phyloP scores from a whole-genome alignment of 2,888 invertebrate genomes.

The Ectropis crepuscularia region DNA sequence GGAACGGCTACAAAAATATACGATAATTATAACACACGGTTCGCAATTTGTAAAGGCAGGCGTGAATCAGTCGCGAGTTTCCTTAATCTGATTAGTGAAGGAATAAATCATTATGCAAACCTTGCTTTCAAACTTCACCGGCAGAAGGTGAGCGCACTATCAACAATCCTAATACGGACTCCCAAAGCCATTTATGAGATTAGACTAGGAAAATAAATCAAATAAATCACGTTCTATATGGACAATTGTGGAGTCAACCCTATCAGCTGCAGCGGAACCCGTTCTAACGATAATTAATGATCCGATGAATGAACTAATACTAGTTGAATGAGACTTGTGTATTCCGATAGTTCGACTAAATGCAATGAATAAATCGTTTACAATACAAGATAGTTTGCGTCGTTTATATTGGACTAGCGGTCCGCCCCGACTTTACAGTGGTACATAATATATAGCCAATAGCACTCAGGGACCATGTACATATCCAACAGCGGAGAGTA shows the following conservation, averaged over 20 bases:
- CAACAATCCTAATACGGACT: conserved; percentile 26
- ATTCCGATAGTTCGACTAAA: conserved; percentile 43
- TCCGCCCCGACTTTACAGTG: too few relatives aligned
- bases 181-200: conserved; percentile 26
- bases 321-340: conserved; percentile 34
- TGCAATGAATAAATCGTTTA: conserved; percentile 21
- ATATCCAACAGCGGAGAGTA: not conserved
- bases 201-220: conserved; percentile 32
- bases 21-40: conserved; percentile 13
- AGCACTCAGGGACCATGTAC: not conserved
- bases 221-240: conserved; percentile 32
- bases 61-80: conserved; percentile 25
- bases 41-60: conserved; percentile 14
- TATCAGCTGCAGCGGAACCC: conserved; percentile 41
- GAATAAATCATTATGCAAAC: conserved; percentile 35
- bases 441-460: not conserved
- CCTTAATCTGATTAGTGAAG: conserved; percentile 36
- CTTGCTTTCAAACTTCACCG: conserved; percentile 28
- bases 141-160: conserved; percentile 26
- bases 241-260: conserved; percentile 36
- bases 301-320: conserved; percentile 37
- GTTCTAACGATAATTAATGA: conserved; percentile 56
- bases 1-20: conserved; percentile 6
- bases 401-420: conserved; percentile 6
- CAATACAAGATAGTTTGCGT: not conserved